Evolutionary conservation across 1,140 invertebrate genomes (phyloP).

Genomic region (Drosophila parabipectinata): DNA sequence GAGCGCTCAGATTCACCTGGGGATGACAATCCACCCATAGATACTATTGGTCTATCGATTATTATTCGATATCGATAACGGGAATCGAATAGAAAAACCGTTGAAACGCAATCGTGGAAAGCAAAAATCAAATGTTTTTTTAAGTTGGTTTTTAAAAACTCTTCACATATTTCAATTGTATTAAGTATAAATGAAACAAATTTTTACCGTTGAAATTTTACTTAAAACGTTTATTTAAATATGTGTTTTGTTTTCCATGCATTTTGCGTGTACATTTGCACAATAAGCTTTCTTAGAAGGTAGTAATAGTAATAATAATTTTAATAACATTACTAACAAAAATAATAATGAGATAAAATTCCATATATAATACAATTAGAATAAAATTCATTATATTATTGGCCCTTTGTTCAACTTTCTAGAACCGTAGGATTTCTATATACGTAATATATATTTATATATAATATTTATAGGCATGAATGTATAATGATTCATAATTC

Average conservation of each 20-base stretch:
- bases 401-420: conserved; percentile 56
- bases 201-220: conserved; percentile 34
- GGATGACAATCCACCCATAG: conserved; percentile 20
- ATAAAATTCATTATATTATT: conserved; percentile 77
- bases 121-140: neutral
- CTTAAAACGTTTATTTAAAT: conserved; percentile 74
- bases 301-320: conserved; percentile 67
- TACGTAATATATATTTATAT: conserved; percentile 44
- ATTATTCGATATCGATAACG: conserved; percentile 3
- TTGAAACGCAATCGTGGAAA: neutral
- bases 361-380: conserved; percentile 72
- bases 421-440: conserved; percentile 60
- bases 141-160: neutral
- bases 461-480: conserved; percentile 50
- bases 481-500: conserved; percentile 57
- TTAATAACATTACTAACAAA: conserved; percentile 82
- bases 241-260: conserved; percentile 70
- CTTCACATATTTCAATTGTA: too few species aligned
- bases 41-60: conserved; percentile 37
- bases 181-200: too few species aligned
- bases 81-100: conserved; percentile 2
- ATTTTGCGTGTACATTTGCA: conserved; percentile 81
- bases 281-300: conserved; percentile 75
- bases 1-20: conserved; percentile 43
- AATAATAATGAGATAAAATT: conserved; percentile 70